These are phyloP conservation scores for Tenualosa thibaudeaui DNA, from an alignment of 2,797 vertebrate genomes.

Conservation along the genomic window DNA sequence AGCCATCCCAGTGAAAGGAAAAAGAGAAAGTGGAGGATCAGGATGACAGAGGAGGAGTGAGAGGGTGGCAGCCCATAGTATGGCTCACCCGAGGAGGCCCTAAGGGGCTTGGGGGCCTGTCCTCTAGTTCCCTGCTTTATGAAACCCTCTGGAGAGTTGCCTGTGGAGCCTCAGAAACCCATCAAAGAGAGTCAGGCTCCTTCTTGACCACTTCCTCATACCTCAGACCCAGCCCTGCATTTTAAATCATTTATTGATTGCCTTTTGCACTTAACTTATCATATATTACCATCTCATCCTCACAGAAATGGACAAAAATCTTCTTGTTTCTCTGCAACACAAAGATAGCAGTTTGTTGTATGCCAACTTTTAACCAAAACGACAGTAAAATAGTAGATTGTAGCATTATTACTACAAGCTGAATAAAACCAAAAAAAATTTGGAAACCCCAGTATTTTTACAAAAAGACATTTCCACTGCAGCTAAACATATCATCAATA, in stretches of 20 bases:
- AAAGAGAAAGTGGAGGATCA: neutral
- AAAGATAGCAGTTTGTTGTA: neutral
- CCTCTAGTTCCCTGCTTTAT: neutral
- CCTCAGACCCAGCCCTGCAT: neutral
- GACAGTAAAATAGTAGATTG: neutral
- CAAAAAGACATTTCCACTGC: no score
- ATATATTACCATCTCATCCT: constrained; percentile 26
- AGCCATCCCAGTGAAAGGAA: neutral
- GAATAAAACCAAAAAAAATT: neutral
- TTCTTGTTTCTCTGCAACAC: neutral
- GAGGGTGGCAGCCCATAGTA: neutral
- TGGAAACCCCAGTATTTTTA: neutral
- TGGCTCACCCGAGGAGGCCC: neutral
- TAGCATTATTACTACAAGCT: neutral
- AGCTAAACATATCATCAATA: neutral
- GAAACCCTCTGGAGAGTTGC: neutral
- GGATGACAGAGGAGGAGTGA: neutral
- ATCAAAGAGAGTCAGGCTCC: constrained; percentile 7
- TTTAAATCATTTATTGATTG: constrained; percentile 20
- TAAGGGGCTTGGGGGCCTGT: neutral
- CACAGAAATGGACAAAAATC: neutral
- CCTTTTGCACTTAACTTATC: constrained; percentile 17
- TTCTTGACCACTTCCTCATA: neutral
- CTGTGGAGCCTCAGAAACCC: neutral
- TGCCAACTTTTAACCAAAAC: neutral